These are phyloP conservation scores for Anaspis maculata DNA, from an alignment of 2,888 invertebrate genomes.

Conservation along the genomic window DNA sequence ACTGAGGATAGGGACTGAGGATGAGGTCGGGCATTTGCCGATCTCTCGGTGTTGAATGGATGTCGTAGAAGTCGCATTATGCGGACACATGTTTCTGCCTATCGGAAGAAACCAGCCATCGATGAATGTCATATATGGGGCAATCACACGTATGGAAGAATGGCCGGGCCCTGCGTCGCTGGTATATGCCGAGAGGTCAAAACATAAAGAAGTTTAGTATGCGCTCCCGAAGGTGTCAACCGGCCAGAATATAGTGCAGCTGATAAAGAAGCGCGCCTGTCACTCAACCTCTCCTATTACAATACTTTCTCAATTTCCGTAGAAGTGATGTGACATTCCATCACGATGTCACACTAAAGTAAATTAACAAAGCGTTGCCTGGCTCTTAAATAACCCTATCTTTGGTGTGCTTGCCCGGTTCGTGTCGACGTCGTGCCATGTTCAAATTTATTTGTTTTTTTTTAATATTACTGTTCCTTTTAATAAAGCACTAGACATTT, in stretches of 20 bases:
- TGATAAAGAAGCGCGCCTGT: conserved; percentile 42
- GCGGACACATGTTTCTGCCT: conserved; percentile 30
- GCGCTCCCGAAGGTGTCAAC: conserved; percentile 34
- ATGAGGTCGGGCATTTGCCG: conserved; percentile 10
- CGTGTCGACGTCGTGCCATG: conserved; percentile 13
- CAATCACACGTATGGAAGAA: conserved; percentile 13
- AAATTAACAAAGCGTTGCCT: conserved; percentile 42
- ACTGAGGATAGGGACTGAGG: conserved; percentile 7
- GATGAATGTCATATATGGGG: conserved; percentile 17
- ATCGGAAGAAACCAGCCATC: conserved; percentile 29
- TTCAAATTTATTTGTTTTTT: conserved; percentile 15
- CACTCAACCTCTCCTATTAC: conserved; percentile 40
- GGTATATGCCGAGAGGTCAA: conserved; percentile 19
- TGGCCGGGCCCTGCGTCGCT: conserved; percentile 5
- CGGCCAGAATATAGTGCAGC: conserved; percentile 38
- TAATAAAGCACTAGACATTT: conserved; percentile 8
- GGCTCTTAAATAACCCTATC: conserved; percentile 39
- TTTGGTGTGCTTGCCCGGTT: conserved; percentile 22
- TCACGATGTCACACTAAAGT: conserved; percentile 40
- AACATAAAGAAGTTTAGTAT: conserved; percentile 34
- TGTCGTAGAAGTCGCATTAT: conserved; percentile 27
- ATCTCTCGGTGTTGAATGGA: conserved; percentile 23
- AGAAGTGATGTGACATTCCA: conserved; percentile 41
- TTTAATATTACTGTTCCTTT: conserved; percentile 8
- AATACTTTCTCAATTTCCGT: conserved; percentile 43